Evolutionary conservation across 2,888 invertebrate species (phyloP).

Genomic region (Drosophila peninsularis): DNA sequence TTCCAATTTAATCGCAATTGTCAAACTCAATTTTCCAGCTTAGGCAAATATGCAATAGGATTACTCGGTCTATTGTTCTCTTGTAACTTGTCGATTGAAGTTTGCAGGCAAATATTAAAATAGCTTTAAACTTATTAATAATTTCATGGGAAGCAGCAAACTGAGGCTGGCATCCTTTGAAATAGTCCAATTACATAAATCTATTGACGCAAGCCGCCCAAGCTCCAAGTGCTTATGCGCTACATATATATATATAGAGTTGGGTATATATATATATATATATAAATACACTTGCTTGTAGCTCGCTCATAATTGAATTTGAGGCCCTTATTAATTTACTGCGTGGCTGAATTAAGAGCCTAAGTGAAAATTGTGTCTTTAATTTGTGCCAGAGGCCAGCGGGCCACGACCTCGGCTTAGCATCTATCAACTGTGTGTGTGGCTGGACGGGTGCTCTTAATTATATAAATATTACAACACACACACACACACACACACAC

Average conservation of each 20-base stretch:
- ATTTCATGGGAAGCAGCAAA: background rate
- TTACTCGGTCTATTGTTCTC: background rate
- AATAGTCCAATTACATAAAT: constrained; percentile 5
- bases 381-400: constrained; percentile 14
- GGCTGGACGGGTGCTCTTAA: constrained; percentile 58
- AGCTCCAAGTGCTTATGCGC: background rate
- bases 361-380: constrained; percentile 27
- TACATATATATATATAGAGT: background rate
- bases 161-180: background rate
- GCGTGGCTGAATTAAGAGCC: constrained; percentile 18
- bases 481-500: background rate
- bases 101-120: background rate
- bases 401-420: constrained; percentile 18
- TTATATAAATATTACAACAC: constrained; percentile 41
- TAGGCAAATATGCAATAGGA: background rate
- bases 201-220: background rate
- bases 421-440: constrained; percentile 57
- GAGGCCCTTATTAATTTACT: constrained; percentile 24
- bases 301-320: constrained; percentile 24
- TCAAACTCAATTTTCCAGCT: no score
- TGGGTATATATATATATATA: background rate
- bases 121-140: background rate
- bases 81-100: background rate
- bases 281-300: constrained; percentile 1
- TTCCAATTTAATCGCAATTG: no score